A percentile compares a stretch with the other conserved stretches of the same genome.
These are phyloP conservation scores for Anas acuta DNA, from an alignment of 2,797 vertebrate species.

Conservation along the genomic window DNA sequence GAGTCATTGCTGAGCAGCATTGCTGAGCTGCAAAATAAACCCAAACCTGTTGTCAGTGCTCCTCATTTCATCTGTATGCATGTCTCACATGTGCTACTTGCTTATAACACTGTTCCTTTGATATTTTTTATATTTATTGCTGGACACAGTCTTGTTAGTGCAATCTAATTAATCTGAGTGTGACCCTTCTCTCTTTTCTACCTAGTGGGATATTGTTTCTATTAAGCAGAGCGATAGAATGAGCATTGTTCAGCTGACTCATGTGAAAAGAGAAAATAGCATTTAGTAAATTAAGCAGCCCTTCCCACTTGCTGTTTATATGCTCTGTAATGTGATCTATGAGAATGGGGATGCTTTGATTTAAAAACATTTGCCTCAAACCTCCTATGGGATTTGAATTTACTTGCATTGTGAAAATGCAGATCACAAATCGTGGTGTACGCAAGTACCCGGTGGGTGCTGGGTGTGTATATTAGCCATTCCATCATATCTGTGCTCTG, in stretches of 20 bases:
- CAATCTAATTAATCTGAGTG: background rate
- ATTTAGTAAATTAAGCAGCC: background rate
- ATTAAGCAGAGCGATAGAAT: background rate
- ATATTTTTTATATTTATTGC: background rate
- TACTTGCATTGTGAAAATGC: background rate
- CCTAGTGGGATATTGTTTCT: background rate
- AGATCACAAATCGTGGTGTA: background rate
- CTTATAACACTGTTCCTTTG: fast-evolving
- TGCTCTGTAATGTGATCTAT: background rate
- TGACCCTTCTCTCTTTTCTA: background rate
- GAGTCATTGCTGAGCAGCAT: background rate
- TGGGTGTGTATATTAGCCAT: fast-evolving
- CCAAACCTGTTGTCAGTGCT: background rate
- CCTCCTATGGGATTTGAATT: background rate
- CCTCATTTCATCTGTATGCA: fast-evolving
- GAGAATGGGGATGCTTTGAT: background rate
- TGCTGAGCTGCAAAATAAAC: background rate
- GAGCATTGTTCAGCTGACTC: background rate
- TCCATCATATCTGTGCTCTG: background rate
- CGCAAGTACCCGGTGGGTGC: background rate
- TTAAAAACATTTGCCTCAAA: background rate
- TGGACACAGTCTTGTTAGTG: background rate
- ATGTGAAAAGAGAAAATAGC: background rate
- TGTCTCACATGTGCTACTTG: background rate
- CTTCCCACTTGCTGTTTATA: background rate